Conservation (phyloP, 2,113 vertebrate species). For the Circaetus gallicus region DNA sequence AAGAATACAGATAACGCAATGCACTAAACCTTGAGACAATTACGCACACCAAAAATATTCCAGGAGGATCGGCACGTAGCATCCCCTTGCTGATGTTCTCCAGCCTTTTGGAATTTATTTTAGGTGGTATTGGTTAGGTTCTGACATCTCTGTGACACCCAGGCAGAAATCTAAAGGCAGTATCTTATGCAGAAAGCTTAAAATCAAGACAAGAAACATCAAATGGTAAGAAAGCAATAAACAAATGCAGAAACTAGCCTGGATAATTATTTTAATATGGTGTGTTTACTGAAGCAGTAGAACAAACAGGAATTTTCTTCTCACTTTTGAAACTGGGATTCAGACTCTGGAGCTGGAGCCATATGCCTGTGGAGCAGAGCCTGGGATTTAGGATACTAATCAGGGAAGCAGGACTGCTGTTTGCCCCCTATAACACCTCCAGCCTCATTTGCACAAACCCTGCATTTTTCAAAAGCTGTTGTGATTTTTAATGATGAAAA, state of each 20-base stretch:
- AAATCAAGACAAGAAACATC: neutral
- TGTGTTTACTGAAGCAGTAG: neutral
- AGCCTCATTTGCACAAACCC: neutral
- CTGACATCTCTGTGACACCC: neutral
- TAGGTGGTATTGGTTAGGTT: neutral
- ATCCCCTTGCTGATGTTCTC: neutral
- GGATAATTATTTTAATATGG: neutral
- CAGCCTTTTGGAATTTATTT: neutral
- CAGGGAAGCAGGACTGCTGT: neutral
- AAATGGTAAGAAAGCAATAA: neutral
- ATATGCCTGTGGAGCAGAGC: neutral
- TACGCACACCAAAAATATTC: neutral
- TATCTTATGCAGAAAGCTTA: neutral
- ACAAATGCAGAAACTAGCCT: neutral
- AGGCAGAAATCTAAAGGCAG: neutral
- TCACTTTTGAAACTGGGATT: neutral
- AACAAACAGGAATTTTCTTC: neutral
- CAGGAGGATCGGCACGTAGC: neutral
- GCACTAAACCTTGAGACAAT: constrained; percentile 20
- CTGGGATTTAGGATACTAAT: neutral
- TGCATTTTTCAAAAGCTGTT: neutral
- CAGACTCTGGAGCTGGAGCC: neutral
- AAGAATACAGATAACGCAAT: neutral
- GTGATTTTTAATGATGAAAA: neutral
- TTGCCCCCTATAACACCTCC: neutral